phyloP scores from a whole-genome alignment of 2,797 vertebrate genomes.

The Etheostoma perlongum region DNA sequence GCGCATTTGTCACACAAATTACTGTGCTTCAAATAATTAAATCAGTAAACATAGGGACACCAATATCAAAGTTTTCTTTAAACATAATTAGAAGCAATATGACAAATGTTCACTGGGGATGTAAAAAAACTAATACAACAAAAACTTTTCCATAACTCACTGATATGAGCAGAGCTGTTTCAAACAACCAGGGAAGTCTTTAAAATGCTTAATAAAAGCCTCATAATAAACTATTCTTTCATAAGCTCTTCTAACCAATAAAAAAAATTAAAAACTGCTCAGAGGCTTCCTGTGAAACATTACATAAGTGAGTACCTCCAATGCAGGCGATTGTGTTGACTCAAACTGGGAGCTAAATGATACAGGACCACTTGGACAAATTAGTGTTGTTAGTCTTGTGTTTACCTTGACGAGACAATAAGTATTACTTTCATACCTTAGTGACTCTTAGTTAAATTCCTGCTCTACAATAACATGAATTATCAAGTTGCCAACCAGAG shows the following conservation, averaged over 20 bases:
- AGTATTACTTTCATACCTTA: neutral
- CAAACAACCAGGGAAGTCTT: conserved; percentile 48
- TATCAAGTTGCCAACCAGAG: neutral
- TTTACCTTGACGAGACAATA: conserved; percentile 20
- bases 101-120: conserved; percentile 30
- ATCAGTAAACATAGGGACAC: conserved; percentile 30
- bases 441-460: neutral
- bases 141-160: conserved; percentile 37
- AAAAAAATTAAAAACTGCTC: conserved; percentile 36
- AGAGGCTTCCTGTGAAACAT: conserved; percentile 23
- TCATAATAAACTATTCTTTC: conserved; percentile 26
- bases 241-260: conserved; percentile 26
- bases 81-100: conserved; percentile 28
- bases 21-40: conserved; percentile 30
- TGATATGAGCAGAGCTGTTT: conserved; percentile 48
- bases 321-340: conserved; percentile 55
- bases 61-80: conserved; percentile 35
- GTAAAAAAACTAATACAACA: conserved; percentile 29
- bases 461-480: neutral
- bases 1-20: conserved; percentile 18
- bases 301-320: conserved; percentile 40
- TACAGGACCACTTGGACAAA: conserved; percentile 13
- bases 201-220: conserved; percentile 31
- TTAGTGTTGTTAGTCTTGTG: neutral
- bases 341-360: conserved; percentile 40